These are phyloP conservation scores for Ciconia boyciana DNA, from an alignment of 2,113 vertebrate genomes.

Conservation along the genomic window DNA sequence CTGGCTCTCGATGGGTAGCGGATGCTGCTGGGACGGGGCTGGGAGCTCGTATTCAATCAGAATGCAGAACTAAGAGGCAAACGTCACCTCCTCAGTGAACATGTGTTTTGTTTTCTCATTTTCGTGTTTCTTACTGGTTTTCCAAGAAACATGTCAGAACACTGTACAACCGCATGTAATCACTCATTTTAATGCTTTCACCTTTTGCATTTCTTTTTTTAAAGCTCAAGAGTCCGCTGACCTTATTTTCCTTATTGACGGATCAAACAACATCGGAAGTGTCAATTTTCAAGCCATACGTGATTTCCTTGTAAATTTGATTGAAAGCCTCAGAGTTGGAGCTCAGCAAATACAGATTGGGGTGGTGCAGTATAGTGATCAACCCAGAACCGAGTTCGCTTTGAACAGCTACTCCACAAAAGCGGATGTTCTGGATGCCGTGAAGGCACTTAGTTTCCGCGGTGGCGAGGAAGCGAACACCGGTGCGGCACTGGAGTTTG, in stretches of 20 bases:
- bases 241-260: conserved; percentile 99
- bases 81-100: conserved; percentile 46
- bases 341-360: conserved; percentile 86
- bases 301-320: conserved; percentile 91
- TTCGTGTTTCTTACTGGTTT: conserved; percentile 84
- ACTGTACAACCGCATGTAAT: conserved; percentile 78
- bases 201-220: conserved; percentile 89
- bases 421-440: conserved; percentile 80
- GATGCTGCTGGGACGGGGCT: background rate
- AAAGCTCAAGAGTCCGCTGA: conserved; percentile 96
- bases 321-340: conserved; percentile 89
- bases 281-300: conserved; percentile 88
- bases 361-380: conserved; percentile 86
- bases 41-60: conserved; percentile 81
- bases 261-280: conserved; percentile 96
- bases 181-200: conserved; percentile 91
- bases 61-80: conserved; percentile 89
- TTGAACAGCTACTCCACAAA: conserved; percentile 87
- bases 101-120: conserved; percentile 64
- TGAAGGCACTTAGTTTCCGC: conserved; percentile 81
- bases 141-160: conserved; percentile 80
- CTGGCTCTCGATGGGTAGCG: background rate
- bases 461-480: conserved; percentile 86
- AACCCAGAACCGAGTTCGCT: conserved; percentile 84
- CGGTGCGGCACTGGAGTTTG: conserved; percentile 87